Evolutionary conservation across 2,113 vertebrate genomes (phyloP), one percentile per base, ranked within the genome.

Genomic region (Trogon melanurus): DNA sequence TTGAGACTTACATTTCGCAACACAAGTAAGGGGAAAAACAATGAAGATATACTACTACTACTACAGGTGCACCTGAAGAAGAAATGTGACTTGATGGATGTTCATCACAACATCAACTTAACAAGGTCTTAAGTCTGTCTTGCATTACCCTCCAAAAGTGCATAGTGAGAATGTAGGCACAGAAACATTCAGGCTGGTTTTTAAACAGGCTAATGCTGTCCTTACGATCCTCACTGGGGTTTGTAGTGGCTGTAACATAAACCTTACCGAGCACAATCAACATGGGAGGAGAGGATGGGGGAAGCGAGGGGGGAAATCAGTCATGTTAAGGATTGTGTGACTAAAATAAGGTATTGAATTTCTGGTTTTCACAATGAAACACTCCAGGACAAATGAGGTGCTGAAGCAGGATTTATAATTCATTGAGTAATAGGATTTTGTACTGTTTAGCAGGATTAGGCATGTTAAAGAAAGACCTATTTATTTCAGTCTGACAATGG

Each of bases 391-490:
- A 96, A 97, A 97, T 95, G 96, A 97, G 93, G 97, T 97, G 96
- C 96, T 91, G 95, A 97, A 97, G 96, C 95, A 95, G 97, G 98
- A 97, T 98, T 98, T 98, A 98, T 97, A 98, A 98, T 98, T 98
- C 98, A 98, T 98, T 97, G 96, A 96, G 97, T 98, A 98, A 98
- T 98, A 98, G 98, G 98, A 98, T 98, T 98, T 98, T 97, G 97
- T 97, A 98, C 98, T 98, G 98, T 98, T 99, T 98, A 98, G 98
- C 95, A 95, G 97, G 98, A 98, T 98, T 98, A 99, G 93, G 96
- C 97, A 96, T 98, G 97, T 98, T 98, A 98, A 95, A 98, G 98
- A 98, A 98, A 98, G 94, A 98, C 96, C 97, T 98, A 98, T 98
- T 98, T 98, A 98, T 98, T 98, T 96, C 97, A 94, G 95, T 89